These are phyloP conservation scores for Dermochelys coriacea DNA, from an alignment of 2,797 vertebrate species.

Conservation along the genomic window DNA sequence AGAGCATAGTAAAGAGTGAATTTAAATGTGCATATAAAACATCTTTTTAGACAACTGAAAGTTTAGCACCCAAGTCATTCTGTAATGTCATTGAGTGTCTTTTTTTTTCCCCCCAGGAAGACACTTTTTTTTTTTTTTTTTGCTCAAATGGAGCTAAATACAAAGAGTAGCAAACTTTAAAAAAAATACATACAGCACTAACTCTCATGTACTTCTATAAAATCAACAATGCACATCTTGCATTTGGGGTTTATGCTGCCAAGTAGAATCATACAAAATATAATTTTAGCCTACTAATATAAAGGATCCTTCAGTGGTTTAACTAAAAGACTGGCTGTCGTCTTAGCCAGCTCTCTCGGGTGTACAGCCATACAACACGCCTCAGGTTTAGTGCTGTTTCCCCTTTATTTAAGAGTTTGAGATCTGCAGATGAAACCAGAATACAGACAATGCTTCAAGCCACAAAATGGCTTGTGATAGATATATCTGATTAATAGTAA, in stretches of 20 bases:
- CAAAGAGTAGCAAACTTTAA: slow-evolving; percentile 29
- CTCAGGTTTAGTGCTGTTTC: fast-evolving
- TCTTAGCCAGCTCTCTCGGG: background rate
- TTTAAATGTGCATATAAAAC: slow-evolving; percentile 7
- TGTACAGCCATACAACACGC: background rate
- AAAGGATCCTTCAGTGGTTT: background rate
- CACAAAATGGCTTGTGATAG: background rate
- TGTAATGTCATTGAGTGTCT: slow-evolving; percentile 39
- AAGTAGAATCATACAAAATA: background rate
- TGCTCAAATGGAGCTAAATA: slow-evolving; percentile 37
- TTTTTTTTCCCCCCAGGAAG: slow-evolving; percentile 51
- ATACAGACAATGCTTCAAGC: slow-evolving; percentile 6
- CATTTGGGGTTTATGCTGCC: background rate
- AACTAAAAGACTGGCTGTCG: background rate
- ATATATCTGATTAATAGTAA: background rate
- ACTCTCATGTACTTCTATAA: background rate
- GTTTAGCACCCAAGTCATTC: slow-evolving; percentile 61
- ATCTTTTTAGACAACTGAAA: slow-evolving; percentile 28
- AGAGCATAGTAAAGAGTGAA: background rate
- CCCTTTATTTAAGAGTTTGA: background rate
- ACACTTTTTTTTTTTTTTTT: background rate
- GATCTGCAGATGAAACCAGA: slow-evolving; percentile 18
- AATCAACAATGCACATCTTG: background rate
- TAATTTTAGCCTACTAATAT: fast-evolving
- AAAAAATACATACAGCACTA: background rate